These are phyloP conservation scores for Anthopleura xanthogrammica DNA, from an alignment of 92 coral and sea anemone genomes.

Conservation along the genomic window DNA sequence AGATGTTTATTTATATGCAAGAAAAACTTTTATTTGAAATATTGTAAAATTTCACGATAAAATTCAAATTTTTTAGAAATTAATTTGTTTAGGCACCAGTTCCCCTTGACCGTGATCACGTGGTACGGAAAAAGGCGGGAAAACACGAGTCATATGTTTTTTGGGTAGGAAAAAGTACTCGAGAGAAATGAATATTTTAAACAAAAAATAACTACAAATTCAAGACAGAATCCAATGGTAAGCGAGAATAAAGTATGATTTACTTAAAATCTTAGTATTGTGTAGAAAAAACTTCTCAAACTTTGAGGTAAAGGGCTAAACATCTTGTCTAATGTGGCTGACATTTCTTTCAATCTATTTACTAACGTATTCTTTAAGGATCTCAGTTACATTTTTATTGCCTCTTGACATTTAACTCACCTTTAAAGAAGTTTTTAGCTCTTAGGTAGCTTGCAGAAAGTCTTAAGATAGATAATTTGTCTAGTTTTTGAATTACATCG, in stretches of 20 bases:
- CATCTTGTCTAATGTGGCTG: too few species aligned
- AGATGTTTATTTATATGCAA: too few species aligned
- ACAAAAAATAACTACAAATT: background rate
- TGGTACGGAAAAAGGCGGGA: slow-evolving; percentile 25
- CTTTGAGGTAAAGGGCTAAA: background rate
- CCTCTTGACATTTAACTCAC: slow-evolving; percentile 33
- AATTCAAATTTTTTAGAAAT: background rate
- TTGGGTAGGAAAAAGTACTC: background rate
- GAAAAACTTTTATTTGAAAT: background rate
- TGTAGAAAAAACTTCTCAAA: too few species aligned
- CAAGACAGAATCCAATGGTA: background rate
- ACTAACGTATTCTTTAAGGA: background rate
- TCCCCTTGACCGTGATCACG: slow-evolving; percentile 25
- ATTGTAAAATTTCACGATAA: background rate
- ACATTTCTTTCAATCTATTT: too few species aligned
- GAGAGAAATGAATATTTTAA: background rate
- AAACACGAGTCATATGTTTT: background rate
- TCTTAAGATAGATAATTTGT: slow-evolving; percentile 88
- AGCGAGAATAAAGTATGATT: background rate
- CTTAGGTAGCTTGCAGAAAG: slow-evolving; percentile 93
- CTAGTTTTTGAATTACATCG: slow-evolving; percentile 94
- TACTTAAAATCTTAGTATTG: too few species aligned
- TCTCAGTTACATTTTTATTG: too few species aligned
- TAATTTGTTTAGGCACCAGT: slow-evolving; percentile 20
- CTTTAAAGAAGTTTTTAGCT: slow-evolving; percentile 98